Evolutionary conservation across 2,797 vertebrate species (phyloP).

Genomic region (Sebastes nivosus): DNA sequence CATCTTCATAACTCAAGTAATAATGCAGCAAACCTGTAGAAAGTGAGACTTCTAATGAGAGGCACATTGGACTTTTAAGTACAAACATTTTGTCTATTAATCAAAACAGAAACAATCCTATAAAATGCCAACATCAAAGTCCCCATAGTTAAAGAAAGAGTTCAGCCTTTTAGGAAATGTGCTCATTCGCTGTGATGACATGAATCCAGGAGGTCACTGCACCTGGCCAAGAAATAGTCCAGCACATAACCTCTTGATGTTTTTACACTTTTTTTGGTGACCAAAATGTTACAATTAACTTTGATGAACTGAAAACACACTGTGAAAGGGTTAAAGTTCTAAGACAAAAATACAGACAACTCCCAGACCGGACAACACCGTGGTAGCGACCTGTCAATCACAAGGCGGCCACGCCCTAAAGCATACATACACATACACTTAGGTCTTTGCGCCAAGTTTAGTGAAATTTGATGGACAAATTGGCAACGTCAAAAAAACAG

Average conservation of each 20-base stretch:
- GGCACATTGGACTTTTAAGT: not conserved
- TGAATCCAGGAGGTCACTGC: not conserved
- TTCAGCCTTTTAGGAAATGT: not conserved
- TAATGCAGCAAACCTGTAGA: not conserved
- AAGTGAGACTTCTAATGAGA: not conserved
- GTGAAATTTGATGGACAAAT: not conserved
- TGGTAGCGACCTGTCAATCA: too few relatives aligned
- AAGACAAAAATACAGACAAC: too few relatives aligned
- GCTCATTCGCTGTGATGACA: not conserved
- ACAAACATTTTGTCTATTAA: conserved; percentile 7
- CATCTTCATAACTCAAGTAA: conserved; percentile 23
- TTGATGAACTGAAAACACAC: too few relatives aligned
- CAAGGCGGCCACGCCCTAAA: too few relatives aligned
- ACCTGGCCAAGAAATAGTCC: not conserved
- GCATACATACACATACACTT: not conserved
- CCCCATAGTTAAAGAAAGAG: not conserved
- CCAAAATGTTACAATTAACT: too few relatives aligned
- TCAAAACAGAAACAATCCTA: not conserved
- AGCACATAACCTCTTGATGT: too few relatives aligned
- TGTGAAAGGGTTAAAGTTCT: too few relatives aligned
- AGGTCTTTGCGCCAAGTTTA: not conserved
- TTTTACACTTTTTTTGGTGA: too few relatives aligned
- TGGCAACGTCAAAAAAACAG: too few relatives aligned
- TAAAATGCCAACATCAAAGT: not conserved
- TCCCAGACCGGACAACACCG: too few relatives aligned